A percentile compares a stretch with the other conserved stretches of the same genome.
These are phyloP conservation scores for Sminthurinus aureus DNA, from an alignment of 2,888 invertebrate genomes.

Conservation along the genomic window DNA sequence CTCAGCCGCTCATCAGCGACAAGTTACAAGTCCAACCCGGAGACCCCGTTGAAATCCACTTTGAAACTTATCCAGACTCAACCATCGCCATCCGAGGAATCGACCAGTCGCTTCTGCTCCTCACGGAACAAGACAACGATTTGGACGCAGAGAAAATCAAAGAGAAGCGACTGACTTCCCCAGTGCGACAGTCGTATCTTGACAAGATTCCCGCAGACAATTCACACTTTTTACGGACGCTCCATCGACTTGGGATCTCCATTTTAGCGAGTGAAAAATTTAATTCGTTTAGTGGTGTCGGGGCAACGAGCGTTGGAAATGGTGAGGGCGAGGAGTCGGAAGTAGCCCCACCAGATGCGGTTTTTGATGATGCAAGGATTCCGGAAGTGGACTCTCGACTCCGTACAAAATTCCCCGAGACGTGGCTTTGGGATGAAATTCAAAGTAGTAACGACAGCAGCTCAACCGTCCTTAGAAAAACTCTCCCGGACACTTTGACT, in stretches of 20 bases:
- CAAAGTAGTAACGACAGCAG: conserved; percentile 64
- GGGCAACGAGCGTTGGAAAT: no score
- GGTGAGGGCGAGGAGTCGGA: neutral
- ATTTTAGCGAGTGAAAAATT: conserved; percentile 17
- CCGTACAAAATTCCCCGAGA: conserved; percentile 32
- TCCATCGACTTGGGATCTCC: neutral
- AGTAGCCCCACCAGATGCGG: neutral
- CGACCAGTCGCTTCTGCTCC: conserved; percentile 28
- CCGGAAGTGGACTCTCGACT: neutral
- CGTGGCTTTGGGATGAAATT: conserved; percentile 30
- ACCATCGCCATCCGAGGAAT: conserved; percentile 27
- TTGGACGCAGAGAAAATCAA: conserved; percentile 11
- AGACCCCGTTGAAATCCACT: neutral
- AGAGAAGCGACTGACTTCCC: neutral
- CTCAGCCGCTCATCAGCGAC: neutral
- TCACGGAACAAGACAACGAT: conserved; percentile 3
- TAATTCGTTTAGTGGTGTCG: no score
- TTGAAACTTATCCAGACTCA: conserved; percentile 12
- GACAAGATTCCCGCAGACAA: no score
- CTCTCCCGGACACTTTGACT: conserved; percentile 67
- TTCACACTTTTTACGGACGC: neutral
- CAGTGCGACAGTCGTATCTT: neutral
- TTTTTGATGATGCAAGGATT: no score
- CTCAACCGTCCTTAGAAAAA: neutral
- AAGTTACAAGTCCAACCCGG: neutral